Percentiles rank a stretch among this genome's conserved stretches.
Conservation (phyloP, 2,797 vertebrate genomes). For the Apodemus agrarius region DNA sequence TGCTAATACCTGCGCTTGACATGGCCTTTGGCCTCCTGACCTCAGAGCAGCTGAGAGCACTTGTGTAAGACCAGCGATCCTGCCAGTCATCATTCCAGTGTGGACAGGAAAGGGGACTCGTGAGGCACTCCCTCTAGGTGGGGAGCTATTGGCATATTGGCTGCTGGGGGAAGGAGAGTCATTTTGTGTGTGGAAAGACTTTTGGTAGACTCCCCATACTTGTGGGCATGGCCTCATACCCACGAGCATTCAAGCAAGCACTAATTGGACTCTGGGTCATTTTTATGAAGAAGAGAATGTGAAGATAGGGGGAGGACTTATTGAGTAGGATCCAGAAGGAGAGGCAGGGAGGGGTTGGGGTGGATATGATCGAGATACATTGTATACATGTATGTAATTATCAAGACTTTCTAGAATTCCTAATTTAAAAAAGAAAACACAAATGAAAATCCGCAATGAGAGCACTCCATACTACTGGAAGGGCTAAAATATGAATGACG, state of each 20-base stretch:
- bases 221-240: background rate
- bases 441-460: background rate
- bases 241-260: background rate
- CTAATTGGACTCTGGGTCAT: background rate
- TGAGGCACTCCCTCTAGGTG: background rate
- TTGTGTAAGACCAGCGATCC: background rate
- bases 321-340: background rate
- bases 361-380: background rate
- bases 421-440: background rate
- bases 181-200: background rate
- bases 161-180: too few species aligned
- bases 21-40: too few species aligned
- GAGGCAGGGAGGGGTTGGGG: background rate
- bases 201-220: background rate
- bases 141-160: background rate
- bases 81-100: background rate
- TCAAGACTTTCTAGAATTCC: background rate
- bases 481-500: background rate
- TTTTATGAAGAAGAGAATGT: background rate
- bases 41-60: background rate
- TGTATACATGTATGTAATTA: background rate
- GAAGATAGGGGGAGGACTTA: background rate
- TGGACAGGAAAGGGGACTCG: background rate
- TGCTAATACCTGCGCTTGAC: too few species aligned
- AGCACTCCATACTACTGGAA: background rate